A percentile compares a stretch with the other conserved stretches of the same genome.
phyloP scores from a whole-genome alignment of 2,797 vertebrate species.

The Neomorphus geoffroyi region DNA sequence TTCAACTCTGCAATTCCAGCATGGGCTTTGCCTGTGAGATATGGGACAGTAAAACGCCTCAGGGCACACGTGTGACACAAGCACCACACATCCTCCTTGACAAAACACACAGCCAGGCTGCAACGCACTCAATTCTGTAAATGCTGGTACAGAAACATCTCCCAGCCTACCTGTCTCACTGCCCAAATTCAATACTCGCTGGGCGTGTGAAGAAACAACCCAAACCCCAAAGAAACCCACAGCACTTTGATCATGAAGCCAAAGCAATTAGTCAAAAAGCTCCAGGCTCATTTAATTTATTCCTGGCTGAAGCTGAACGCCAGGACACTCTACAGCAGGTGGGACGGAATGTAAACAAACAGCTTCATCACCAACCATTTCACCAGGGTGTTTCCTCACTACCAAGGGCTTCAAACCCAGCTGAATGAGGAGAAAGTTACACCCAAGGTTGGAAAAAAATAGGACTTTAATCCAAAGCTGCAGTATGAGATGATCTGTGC shows the following conservation, averaged over 20 bases:
- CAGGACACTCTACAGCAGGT: not conserved
- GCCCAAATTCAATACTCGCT: not conserved
- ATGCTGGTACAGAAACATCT: not conserved
- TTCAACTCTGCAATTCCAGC: not conserved
- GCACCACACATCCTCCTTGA: not conserved
- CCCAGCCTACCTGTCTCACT: not conserved
- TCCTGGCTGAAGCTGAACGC: not conserved
- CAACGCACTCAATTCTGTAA: not conserved
- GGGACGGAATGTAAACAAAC: not conserved
- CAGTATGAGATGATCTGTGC: not conserved
- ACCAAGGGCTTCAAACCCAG: not conserved
- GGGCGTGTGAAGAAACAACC: not conserved
- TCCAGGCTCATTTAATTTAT: constrained; percentile 7
- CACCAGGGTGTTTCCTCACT: not conserved
- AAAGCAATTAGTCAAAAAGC: not conserved
- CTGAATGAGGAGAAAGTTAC: not conserved
- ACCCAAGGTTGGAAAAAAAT: not conserved
- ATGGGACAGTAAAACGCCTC: not conserved
- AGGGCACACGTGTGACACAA: not conserved
- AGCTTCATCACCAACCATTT: not conserved
- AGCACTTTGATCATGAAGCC: not conserved
- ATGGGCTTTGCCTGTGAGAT: not conserved
- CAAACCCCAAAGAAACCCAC: not conserved
- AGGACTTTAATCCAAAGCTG: not conserved
- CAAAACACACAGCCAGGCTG: not conserved